phyloP scores from a whole-genome alignment of 2,888 invertebrate genomes.

The Chorisops tibialis region DNA sequence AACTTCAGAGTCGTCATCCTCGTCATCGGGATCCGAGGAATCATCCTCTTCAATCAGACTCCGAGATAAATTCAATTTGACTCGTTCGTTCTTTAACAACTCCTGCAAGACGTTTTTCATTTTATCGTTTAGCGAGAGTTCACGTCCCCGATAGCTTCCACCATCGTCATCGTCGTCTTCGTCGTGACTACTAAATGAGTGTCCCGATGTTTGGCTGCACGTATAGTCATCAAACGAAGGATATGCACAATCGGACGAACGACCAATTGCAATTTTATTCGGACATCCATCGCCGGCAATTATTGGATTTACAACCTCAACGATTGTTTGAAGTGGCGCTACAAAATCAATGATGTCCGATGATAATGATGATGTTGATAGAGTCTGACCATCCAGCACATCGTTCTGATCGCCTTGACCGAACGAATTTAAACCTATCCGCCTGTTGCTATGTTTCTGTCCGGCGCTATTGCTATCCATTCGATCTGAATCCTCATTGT shows the following conservation, averaged over 20 bases:
- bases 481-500: constrained; percentile 23
- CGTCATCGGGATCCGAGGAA: constrained; percentile 36
- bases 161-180: constrained; percentile 25
- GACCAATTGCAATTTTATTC: constrained; percentile 49
- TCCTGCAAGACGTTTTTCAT: constrained; percentile 54
- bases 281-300: constrained; percentile 50
- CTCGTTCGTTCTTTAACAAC: constrained; percentile 50
- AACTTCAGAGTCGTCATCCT: constrained; percentile 35
- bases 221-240: constrained; percentile 40
- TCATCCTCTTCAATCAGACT: constrained; percentile 45
- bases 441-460: background rate
- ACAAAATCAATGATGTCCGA: background rate
- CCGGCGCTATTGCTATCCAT: background rate
- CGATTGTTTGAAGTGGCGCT: constrained; percentile 45
- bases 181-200: background rate
- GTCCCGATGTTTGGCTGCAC: background rate
- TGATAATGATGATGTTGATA: background rate
- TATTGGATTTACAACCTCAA: constrained; percentile 52
- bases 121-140: constrained; percentile 52
- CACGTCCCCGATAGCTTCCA: constrained; percentile 29
- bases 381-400: background rate
- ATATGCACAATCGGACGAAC: constrained; percentile 42
- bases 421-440: constrained; percentile 12
- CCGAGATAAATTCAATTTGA: constrained; percentile 52
- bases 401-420: constrained; percentile 12